Conservation (phyloP, 2,113 vertebrate species). For the Ailurus styani region DNA sequence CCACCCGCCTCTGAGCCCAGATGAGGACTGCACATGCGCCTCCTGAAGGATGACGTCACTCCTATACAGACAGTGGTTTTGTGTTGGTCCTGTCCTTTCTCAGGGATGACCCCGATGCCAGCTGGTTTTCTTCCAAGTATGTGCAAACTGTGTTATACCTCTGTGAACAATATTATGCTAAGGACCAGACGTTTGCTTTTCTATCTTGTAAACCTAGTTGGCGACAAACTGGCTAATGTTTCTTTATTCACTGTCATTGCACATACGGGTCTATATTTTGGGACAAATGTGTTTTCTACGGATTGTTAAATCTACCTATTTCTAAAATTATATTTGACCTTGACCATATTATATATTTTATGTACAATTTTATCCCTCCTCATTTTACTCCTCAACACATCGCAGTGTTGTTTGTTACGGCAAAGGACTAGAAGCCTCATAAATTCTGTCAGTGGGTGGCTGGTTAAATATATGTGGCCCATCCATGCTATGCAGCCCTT, state of each 20-base stretch:
- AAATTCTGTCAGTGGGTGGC: neutral
- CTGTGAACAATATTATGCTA: neutral
- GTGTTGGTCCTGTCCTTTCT: neutral
- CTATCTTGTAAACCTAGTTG: neutral
- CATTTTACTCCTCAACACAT: neutral
- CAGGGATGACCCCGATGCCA: neutral
- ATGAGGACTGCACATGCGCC: neutral
- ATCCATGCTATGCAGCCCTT: neutral
- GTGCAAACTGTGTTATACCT: neutral
- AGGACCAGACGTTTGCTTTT: neutral
- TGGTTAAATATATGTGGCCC: slow-evolving; percentile 19
- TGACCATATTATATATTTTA: slow-evolving; percentile 1
- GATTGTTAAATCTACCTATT: slow-evolving; percentile 33
- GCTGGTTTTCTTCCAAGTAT: neutral
- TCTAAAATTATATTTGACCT: slow-evolving; percentile 57
- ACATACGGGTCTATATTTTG: neutral
- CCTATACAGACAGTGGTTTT: neutral
- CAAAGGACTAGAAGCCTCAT: slow-evolving; percentile 7
- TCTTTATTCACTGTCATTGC: neutral
- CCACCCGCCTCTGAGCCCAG: neutral
- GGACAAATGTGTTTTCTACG: slow-evolving; percentile 34
- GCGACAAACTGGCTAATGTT: neutral
- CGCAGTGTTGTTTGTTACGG: neutral
- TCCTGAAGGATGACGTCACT: neutral
- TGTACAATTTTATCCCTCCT: slow-evolving; percentile 1